These are phyloP conservation scores for Ctenochaetus hawaiiensis DNA, from an alignment of 2,797 vertebrate genomes.

Conservation along the genomic window DNA sequence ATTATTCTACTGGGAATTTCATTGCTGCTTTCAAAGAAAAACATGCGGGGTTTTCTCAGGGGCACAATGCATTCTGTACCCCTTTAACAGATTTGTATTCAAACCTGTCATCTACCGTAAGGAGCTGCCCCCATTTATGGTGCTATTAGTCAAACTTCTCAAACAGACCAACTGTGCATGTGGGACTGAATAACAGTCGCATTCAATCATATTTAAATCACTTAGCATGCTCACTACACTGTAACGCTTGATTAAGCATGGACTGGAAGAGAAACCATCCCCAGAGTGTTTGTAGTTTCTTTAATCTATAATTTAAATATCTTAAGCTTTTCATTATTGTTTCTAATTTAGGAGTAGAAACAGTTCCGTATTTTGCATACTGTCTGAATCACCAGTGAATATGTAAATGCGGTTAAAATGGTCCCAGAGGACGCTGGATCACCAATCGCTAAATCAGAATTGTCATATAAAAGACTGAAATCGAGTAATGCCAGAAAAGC, in stretches of 20 bases:
- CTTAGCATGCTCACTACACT: conserved; percentile 6
- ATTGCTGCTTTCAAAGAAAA: conserved; percentile 17
- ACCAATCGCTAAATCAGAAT: neutral
- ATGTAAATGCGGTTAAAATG: neutral
- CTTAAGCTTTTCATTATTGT: neutral
- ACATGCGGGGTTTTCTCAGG: conserved; percentile 34
- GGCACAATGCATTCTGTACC: conserved; percentile 25
- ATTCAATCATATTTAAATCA: conserved; percentile 39
- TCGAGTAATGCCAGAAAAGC: neutral
- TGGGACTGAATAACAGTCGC: conserved; percentile 21
- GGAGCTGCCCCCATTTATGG: conserved; percentile 18
- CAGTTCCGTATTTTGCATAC: neutral
- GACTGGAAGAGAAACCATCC: neutral
- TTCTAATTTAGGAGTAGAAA: conserved; percentile 1
- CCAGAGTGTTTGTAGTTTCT: conserved; percentile 3
- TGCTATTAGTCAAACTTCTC: conserved; percentile 33
- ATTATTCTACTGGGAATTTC: conserved; percentile 32
- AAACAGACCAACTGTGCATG: conserved; percentile 22
- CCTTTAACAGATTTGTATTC: conserved; percentile 48
- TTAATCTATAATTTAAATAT: conserved; percentile 17
- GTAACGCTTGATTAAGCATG: conserved; percentile 19
- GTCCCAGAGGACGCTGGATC: neutral
- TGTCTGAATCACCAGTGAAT: neutral
- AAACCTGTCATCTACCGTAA: neutral
- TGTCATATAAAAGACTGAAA: conserved; percentile 4